A percentile compares a stretch with the other conserved stretches of the same genome.
These are phyloP conservation scores for Drosophila kambysellisi DNA, from an alignment of 2,888 invertebrate genomes.

Conservation along the genomic window DNA sequence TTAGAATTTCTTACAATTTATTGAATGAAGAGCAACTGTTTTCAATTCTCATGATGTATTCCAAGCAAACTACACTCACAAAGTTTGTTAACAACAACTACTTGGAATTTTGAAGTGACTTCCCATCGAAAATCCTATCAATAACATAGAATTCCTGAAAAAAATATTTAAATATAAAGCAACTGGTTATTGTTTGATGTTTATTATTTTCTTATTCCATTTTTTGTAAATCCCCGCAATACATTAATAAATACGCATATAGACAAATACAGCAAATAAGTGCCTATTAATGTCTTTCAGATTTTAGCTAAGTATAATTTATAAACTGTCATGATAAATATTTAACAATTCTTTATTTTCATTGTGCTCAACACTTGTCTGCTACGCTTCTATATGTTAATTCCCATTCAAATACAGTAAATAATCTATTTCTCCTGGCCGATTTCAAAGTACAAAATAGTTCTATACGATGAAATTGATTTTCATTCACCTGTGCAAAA, in stretches of 20 bases:
- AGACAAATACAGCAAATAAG: not conserved
- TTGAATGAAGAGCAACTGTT: not conserved
- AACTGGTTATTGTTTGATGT: not conserved
- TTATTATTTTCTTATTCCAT: not conserved
- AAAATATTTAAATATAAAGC: not conserved
- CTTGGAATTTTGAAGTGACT: not conserved
- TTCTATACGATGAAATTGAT: not conserved
- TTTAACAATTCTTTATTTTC: not conserved
- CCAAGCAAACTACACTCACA: not conserved
- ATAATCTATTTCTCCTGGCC: not conserved
- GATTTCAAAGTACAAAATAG: not conserved
- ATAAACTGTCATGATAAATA: not conserved
- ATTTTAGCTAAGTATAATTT: not conserved
- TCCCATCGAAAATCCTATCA: not conserved
- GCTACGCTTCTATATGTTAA: not conserved
- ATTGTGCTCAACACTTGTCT: not conserved
- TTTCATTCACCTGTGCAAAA: conserved; percentile 4
- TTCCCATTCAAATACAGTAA: not conserved
- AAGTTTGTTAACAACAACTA: not conserved
- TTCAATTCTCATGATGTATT: not conserved
- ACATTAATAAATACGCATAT: not conserved
- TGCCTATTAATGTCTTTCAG: not conserved
- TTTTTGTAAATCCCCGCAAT: not conserved
- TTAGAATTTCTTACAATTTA: not conserved
- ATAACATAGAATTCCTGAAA: not conserved